Evolutionary conservation across 2,113 vertebrate genomes (phyloP), one percentile per base, ranked within the genome.

Genomic region (Isichthys henryi): DNA sequence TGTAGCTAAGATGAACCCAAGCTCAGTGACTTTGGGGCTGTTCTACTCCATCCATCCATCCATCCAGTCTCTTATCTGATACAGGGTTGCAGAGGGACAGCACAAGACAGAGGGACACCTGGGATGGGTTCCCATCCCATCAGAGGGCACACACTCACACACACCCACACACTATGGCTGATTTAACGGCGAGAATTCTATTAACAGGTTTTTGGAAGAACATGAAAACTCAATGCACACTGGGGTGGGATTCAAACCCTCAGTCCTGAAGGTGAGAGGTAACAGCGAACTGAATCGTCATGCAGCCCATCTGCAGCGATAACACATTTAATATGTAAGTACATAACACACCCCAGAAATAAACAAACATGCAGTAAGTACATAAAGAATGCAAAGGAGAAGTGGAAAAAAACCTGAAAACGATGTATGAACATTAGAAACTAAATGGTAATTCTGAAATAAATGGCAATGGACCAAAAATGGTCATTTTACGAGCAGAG

Each of bases 391-490:
- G 35, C 74, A 21, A 43, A 80, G 43, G 15, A 80, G 15, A 17
- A 43, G 74, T 17, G 11, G 70, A 3, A 43, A 19, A 77, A 43
- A 39, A 77, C 0, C 5, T 43, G 74, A 80, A 43, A 39, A 43
- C 35, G 2, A 80, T 17, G 35, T 43, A 80, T 43, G 15, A 77
- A 77, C 35, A 39, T 17, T 43, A 39, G 19, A 35, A 80, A 80
- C 13, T 80, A 17, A 8, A 84, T 82, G 31, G 13, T 39, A 21
- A 21, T 45, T 82, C 5, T 82, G 77, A 82, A 39, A 82, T 45
- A 23, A 39, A 53, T 87, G 85, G 85, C 85, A 87, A 48, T 31
- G 21, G 31, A 87, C 85, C 85, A 66, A 88, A 88, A 11, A 62
- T 88, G 87, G 87, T 45, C 87, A 88, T 86, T 53, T 50, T 8